Percentiles rank a stretch among this genome's conserved stretches.
Conservation (phyloP, 2,888 invertebrate genomes). For the Dicranocentrus wangi region DNA sequence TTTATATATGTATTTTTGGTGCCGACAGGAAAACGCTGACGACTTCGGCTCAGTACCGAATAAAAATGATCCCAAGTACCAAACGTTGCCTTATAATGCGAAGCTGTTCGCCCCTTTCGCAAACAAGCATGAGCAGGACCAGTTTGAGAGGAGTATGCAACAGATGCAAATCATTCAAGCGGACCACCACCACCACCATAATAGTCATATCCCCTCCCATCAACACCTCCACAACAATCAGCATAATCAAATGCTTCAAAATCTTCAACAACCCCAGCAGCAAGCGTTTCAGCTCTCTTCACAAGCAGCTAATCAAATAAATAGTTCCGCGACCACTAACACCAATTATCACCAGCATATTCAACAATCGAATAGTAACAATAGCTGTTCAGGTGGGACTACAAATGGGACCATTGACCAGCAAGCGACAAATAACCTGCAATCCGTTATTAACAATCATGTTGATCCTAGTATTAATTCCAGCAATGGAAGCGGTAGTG, state of each 20-base stretch:
- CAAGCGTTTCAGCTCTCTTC: slow-evolving; percentile 66
- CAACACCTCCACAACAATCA: slow-evolving; percentile 75
- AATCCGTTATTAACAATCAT: slow-evolving; percentile 53
- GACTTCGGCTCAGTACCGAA: slow-evolving; percentile 80
- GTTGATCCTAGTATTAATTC: slow-evolving; percentile 32
- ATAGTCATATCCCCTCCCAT: slow-evolving; percentile 69
- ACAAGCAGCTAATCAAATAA: slow-evolving; percentile 66
- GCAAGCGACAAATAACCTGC: slow-evolving; percentile 65
- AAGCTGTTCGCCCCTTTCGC: slow-evolving; percentile 71
- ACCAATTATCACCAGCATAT: slow-evolving; percentile 44
- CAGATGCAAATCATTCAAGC: slow-evolving; percentile 72
- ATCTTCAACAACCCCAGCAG: slow-evolving; percentile 71
- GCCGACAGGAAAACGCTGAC: slow-evolving; percentile 72
- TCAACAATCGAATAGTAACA: slow-evolving; percentile 67
- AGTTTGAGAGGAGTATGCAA: slow-evolving; percentile 72
- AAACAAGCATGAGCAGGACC: slow-evolving; percentile 70
- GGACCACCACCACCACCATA: slow-evolving; percentile 72
- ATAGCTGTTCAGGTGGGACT: slow-evolving; percentile 39
- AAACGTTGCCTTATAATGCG: slow-evolving; percentile 91
- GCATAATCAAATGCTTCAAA: slow-evolving; percentile 72
- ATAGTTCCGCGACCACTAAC: slow-evolving; percentile 31
- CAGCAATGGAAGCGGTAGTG: slow-evolving; percentile 8
- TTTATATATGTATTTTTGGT: background rate
- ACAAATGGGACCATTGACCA: slow-evolving; percentile 55
- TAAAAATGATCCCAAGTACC: slow-evolving; percentile 92